A percentile compares a stretch with the other conserved stretches of the same genome.
phyloP scores from a whole-genome alignment of 2,113 vertebrate species.

The Apus apus region DNA sequence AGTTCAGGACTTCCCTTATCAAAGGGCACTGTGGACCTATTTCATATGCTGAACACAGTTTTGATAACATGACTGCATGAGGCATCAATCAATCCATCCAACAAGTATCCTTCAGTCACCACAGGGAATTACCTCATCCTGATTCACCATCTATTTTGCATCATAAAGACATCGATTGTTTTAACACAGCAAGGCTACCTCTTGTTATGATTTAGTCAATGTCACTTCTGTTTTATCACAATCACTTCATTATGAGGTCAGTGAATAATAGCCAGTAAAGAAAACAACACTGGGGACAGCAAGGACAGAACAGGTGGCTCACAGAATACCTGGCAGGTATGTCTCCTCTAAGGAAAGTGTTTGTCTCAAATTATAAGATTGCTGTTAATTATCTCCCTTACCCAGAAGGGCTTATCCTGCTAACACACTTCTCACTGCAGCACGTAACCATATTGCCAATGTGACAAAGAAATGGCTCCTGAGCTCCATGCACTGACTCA shows the following conservation, averaged over 20 bases:
- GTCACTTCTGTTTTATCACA: not conserved
- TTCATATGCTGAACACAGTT: not conserved
- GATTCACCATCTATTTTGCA: not conserved
- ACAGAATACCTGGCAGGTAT: not conserved
- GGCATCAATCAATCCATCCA: not conserved
- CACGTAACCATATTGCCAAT: not conserved
- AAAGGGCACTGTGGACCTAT: not conserved
- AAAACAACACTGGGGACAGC: not conserved
- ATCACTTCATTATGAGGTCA: not conserved
- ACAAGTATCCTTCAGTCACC: not conserved
- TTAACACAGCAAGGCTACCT: not conserved
- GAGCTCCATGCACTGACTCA: not conserved
- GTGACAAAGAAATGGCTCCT: not conserved
- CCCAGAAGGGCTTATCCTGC: not conserved
- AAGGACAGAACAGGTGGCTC: not conserved
- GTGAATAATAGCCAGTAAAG: not conserved
- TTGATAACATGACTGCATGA: not conserved
- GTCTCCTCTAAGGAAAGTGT: not conserved
- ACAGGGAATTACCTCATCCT: not conserved
- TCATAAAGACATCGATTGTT: constrained; percentile 4
- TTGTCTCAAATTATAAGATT: not conserved
- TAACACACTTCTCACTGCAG: not conserved
- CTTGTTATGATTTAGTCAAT: not conserved
- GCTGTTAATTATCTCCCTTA: not conserved
- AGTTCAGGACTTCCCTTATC: not conserved